Evolutionary conservation across 2,797 vertebrate genomes (phyloP), one percentile per base, ranked within the genome.

Genomic region (Esox lucius): DNA sequence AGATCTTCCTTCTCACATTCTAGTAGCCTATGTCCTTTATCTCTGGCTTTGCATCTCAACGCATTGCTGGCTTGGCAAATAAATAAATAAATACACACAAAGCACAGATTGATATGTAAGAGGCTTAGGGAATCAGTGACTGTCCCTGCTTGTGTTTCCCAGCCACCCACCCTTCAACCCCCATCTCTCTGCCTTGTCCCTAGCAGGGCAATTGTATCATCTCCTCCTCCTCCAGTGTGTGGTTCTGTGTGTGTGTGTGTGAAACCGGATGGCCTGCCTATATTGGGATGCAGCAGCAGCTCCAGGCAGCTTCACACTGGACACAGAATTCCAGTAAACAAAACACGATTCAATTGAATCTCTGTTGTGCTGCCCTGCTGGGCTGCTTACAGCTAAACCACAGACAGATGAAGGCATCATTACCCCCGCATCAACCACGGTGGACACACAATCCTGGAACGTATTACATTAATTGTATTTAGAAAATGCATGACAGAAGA

Each of bases 341-440:
- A 46, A 46, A 46, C 42, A 2, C 12, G 42, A 46, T 46, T 46
- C 9, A 46, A 46, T 46, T 46, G 42, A 39, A 46, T 24, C 35
- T 28, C n/a, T 24, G 31, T 42, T 11, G 56, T 12, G 22, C 56
- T 24, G 56, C 2, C 7, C 3, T 24, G 22, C 56, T 24, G 56
- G 42, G 22, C 56, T 61, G n/a, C 56, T 24, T 61, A 61, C 56
- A 61, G 56, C 56, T 61, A 61, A 24, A 65, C 24, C 19, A 24
- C 39, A 46, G 85, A 83, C 73, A 85, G 83, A 91, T 88, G 90
- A 87, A 86, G 81, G 70, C 82, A 78, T 89, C 84, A 89, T 90
- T 88, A 89, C 79, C 64, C 72, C 79, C 67, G 1, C 73, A 81
- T 78, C 70, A 5, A 81, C 79, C 83, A 85, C 68, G 82, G 75